Evolutionary conservation across 1,140 invertebrate species (phyloP), one percentile per base, ranked within the genome.

Genomic region (Pogonognathellus flavescens): DNA sequence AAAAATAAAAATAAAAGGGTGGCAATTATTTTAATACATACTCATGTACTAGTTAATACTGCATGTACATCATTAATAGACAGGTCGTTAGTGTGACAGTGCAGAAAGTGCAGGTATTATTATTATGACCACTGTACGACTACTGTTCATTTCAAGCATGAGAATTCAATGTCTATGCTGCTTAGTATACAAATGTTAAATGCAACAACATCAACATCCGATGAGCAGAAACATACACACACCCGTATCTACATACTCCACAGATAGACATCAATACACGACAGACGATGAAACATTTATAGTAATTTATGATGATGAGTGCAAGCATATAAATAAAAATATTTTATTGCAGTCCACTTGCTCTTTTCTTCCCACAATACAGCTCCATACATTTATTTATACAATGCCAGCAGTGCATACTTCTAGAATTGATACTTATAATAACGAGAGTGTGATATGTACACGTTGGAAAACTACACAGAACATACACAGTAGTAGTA

Each of bases 291-390:
- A 76, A 76, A 76, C 70, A 76, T 76, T 76, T 76, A 76, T 76
- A 76, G 70, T 76, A 76, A 76, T 76, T 76, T 76, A 76, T 76
- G 70, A 76, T 76, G 25, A 76, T 76, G 70, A 76, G 70, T 76
- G 31, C n/a, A n/a, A n/a, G n/a, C 31, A 76, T 76, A 76, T 76
- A 76, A 76, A 76, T 76, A 76, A 76, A 76, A 76, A 76, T 31
- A 50, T 76, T 76, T 76, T 76, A 76, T 76, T 50, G 16, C 70
- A n/a, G n/a, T n/a, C n/a, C n/a, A n/a, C n/a, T 16, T 49, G n/a
- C 31, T 76, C 10, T 31, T 76, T 31, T n/a, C 25, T 76, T 76
- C 70, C 70, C 70, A 76, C 70, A 76, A 50, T 76, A 76, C 62
- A 14, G 31, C 20, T 31, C 60, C 22, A 11, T 11, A 18, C 16